Evolutionary conservation across 1,140 invertebrate genomes (phyloP), one percentile per base, ranked within the genome.

Genomic region (Zophobas atratus): DNA sequence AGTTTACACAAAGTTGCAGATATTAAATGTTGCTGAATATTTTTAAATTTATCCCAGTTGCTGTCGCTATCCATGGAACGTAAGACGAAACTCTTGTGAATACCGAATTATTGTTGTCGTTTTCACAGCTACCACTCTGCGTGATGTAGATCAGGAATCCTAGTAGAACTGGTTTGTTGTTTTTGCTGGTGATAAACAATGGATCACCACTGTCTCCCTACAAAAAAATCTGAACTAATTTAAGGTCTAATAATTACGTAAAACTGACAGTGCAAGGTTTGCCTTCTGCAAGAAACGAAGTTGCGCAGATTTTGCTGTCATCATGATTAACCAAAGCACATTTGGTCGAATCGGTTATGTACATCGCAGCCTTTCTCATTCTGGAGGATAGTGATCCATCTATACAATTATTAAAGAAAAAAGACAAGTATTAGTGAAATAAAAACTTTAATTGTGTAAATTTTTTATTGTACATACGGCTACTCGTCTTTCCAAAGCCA

Each of bases 181-280:
- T 83, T 60, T 77, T 80, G 51, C 70, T 63, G 5, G 20, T 20
- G 20, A 84, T 80, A 34, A 81, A 81, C 38, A 86, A 55, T 38
- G 85, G 84, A 41, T 84, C 84, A 5, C 85, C 85, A 76, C 85
- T 86, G 60, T 86, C 85, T 8, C 85, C 85, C 85, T 86, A 60
- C 51, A 83, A 84, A 35, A 56, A 78, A 55, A 34, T 33, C 8
- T 51, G 6, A 53, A 56, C 20, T 41, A 55, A 74, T n/a, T 35
- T 4, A 67, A 20, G 20, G 20, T 20, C 20, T 20, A 20, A 20
- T 20, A 20, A 20, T 20, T 20, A 20, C 20, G 20, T 20, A 20
- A 20, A 20, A 20, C 74, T 32, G 81, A 86, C 85, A 73, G 83
- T 84, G 73, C 85, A 86, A 71, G 85, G 84, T 82, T 86, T 86